Base-by-base conservation (phyloP, 64 coral and sea anemone species). In the Exaiptasia diaphana region DNA sequence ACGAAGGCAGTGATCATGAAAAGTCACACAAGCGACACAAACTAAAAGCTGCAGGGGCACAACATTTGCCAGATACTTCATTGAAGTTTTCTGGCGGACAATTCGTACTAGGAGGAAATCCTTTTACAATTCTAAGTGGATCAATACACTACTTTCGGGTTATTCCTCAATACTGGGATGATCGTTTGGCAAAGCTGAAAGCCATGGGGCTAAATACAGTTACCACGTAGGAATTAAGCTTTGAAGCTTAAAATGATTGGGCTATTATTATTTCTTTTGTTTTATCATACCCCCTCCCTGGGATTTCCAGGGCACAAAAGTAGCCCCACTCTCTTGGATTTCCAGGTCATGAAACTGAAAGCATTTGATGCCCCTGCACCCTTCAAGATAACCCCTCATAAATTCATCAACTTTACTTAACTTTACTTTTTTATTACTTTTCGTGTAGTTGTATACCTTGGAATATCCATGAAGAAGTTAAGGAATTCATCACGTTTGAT, bases 191-290 rank as follows among this genome's bases (percentile, higher is more conserved):
- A 21, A 90, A 90, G 37, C 67, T 90, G 15, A 81, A 81, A 64
- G 77, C 87, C 4, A 90, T 90, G 87, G 87, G 87, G 27, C 46
- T 90, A 38, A 90, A 90, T 25, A 90, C 87, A 4, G 87, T 90
- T 0, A 54, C 71, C 63, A 90, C 87, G 87, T 90, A 82, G 65
- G 87, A 15, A 15, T 56, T 15, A 21, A 28, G 28, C 1, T 1
- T 12, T 52, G n/a, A 12, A 12, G 49, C 49, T 52, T 52, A n/a
- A 52, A 52, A n/a, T n/a, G 10, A n/a, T 52, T 10, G n/a, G 49
- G 10, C 49, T 52, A 52, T 10, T 12, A 10, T 52, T 52, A 12
- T 52, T 52, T 52, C 49, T 52, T 52, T 52, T 10, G 10, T n/a
- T 52, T 52, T 52, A 52, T 12, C 10, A 52, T 12, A 12, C n/a